phyloP scores from a whole-genome alignment of 2,113 vertebrate species.

The Actenoides lindsayi region DNA sequence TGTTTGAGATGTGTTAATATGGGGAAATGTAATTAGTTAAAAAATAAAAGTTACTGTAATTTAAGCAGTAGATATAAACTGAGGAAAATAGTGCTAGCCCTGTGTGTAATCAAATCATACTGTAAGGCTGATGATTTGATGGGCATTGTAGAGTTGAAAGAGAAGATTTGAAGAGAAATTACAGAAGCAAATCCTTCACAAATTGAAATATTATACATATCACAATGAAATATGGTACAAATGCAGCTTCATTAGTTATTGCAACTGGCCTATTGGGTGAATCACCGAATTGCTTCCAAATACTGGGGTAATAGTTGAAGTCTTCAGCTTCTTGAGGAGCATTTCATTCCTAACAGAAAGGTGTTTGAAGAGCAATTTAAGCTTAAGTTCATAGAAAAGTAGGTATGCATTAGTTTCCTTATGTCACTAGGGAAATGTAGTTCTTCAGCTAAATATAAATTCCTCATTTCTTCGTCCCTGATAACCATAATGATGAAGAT shows the following conservation, averaged over 20 bases:
- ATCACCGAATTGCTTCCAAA: not conserved
- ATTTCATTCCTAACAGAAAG: not conserved
- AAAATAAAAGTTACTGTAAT: constrained; percentile 20
- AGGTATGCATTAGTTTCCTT: not conserved
- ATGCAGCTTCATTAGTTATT: not conserved
- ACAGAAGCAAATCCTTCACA: not conserved
- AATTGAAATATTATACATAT: not conserved
- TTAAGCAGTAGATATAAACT: not conserved
- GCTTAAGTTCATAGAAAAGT: not conserved
- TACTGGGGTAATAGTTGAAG: not conserved
- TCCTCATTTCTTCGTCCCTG: not conserved
- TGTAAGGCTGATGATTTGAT: not conserved
- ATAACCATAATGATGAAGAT: not conserved
- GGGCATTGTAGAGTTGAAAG: not conserved
- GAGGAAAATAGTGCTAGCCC: not conserved
- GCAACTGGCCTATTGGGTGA: not conserved
- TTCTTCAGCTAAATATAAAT: not conserved
- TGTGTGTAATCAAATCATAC: not conserved
- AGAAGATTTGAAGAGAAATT: not conserved
- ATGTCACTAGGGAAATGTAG: not conserved
- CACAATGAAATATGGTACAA: not conserved
- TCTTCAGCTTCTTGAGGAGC: not conserved
- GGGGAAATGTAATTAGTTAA: not conserved
- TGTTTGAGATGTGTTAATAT: not conserved
- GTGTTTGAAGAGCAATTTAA: not conserved